Conservation (phyloP, 2,113 vertebrate species). For the Synchiropus splendidus region DNA sequence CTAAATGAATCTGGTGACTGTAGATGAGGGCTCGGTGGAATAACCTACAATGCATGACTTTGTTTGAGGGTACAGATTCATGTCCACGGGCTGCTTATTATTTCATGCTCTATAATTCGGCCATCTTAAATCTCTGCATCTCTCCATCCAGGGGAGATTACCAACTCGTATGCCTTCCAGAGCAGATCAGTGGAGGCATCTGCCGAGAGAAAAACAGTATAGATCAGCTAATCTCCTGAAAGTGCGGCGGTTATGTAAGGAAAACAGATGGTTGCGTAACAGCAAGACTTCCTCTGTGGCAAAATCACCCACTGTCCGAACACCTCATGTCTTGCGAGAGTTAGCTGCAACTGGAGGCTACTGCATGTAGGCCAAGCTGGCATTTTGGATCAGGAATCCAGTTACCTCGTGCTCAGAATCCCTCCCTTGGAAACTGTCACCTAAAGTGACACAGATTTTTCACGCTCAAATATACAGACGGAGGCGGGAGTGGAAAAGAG, state of each 20-base stretch:
- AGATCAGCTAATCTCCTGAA: conserved; percentile 37
- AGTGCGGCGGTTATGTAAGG: conserved; percentile 51
- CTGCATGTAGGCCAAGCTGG: conserved; percentile 2
- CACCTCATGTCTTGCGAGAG: conserved; percentile 14
- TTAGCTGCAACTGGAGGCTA: conserved; percentile 3
- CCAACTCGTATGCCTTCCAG: conserved; percentile 10
- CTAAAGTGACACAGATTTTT: neutral
- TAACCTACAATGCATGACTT: no score
- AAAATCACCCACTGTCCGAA: conserved; percentile 21
- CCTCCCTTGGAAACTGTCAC: neutral
- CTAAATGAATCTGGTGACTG: no score
- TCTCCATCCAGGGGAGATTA: no score
- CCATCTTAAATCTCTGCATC: no score
- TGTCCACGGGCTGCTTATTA: no score
- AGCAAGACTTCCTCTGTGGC: conserved; percentile 16
- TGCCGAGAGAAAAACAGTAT: conserved; percentile 20
- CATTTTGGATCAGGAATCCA: conserved; percentile 9
- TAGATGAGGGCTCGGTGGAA: no score
- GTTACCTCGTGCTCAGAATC: conserved; percentile 1
- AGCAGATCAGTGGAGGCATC: conserved; percentile 26
- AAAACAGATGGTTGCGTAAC: conserved; percentile 39
- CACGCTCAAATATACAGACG: neutral
- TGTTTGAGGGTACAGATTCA: no score
- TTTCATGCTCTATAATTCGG: no score
- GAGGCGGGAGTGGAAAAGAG: conserved; percentile 3